phyloP scores from a whole-genome alignment of 2,797 vertebrate genomes.

The Phyllotis vaccarum region DNA sequence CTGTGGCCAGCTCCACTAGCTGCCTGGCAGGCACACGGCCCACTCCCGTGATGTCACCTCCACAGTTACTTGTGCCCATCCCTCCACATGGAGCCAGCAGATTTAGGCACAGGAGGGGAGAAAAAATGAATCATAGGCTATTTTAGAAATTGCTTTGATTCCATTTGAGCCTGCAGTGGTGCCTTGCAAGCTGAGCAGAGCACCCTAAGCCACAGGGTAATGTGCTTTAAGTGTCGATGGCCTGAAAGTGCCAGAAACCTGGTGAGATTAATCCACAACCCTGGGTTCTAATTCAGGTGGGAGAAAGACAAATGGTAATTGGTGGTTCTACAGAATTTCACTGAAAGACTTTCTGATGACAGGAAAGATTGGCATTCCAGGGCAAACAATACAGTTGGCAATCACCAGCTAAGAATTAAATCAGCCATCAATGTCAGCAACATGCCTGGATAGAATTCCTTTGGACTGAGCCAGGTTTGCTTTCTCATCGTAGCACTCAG shows the following conservation, averaged over 20 bases:
- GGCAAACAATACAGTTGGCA: slow-evolving; percentile 58
- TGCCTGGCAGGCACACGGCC: slow-evolving; percentile 68
- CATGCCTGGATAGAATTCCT: slow-evolving; percentile 46
- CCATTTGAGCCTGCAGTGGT: slow-evolving; percentile 69
- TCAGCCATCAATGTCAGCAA: slow-evolving; percentile 34
- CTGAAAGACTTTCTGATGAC: slow-evolving; percentile 71
- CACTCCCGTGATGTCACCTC: slow-evolving; percentile 77
- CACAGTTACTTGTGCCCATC: slow-evolving; percentile 73
- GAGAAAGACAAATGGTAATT: slow-evolving; percentile 64
- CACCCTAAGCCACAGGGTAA: slow-evolving; percentile 52
- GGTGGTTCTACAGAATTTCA: slow-evolving; percentile 63
- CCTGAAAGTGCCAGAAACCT: slow-evolving; percentile 64
- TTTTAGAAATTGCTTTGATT: slow-evolving; percentile 78
- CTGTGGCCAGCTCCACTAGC: slow-evolving; percentile 14
- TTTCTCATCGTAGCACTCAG: neutral
- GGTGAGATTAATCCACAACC: slow-evolving; percentile 57
- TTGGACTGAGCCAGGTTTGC: neutral
- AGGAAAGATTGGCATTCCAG: slow-evolving; percentile 56
- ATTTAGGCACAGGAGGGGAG: slow-evolving; percentile 78
- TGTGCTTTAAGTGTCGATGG: slow-evolving; percentile 62
- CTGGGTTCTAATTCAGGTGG: slow-evolving; percentile 71
- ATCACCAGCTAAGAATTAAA: slow-evolving; percentile 69
- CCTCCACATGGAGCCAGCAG: slow-evolving; percentile 75
- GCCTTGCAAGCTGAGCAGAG: slow-evolving; percentile 68
- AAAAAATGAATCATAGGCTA: slow-evolving; percentile 82